Evolutionary conservation across 2,113 vertebrate species (phyloP).

Genomic region (Caranx ignobilis): DNA sequence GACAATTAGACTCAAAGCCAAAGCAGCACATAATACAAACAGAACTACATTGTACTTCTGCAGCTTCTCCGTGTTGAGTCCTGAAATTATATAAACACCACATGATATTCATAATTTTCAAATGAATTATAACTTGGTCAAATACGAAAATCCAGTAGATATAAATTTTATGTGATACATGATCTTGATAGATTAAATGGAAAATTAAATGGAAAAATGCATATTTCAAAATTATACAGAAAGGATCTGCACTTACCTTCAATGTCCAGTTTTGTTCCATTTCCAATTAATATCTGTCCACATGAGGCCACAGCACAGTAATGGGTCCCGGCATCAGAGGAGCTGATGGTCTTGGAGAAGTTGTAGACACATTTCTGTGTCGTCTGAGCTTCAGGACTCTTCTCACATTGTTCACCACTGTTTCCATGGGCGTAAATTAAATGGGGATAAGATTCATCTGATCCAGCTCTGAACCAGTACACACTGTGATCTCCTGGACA

Average conservation of each 20-base stretch:
- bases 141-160: too few relatives aligned
- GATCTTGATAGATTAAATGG: too few relatives aligned
- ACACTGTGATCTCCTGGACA: conserved; percentile 26
- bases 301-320: conserved; percentile 59
- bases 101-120: too few relatives aligned
- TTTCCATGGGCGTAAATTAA: not conserved
- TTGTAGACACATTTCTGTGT: conserved; percentile 7
- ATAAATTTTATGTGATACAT: too few relatives aligned
- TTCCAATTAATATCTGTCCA: conserved; percentile 53
- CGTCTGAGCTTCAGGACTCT: too few relatives aligned
- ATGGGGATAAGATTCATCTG: not conserved
- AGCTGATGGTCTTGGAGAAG: not conserved
- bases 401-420: not conserved
- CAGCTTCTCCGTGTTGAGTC: accelerated
- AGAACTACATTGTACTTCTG: accelerated
- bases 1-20: conserved; percentile 5
- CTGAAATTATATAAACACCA: not conserved
- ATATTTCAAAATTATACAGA: not conserved
- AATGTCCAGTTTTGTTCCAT: not conserved
- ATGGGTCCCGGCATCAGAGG: conserved; percentile 50
- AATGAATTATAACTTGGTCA: too few relatives aligned
- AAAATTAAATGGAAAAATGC: too few relatives aligned
- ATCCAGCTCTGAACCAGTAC: conserved; percentile 42
- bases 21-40: accelerated
- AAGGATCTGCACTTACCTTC: not conserved